Evolutionary conservation across 2,113 vertebrate species (phyloP), one percentile per base, ranked within the genome.

Genomic region (Phaethornis superciliosus): DNA sequence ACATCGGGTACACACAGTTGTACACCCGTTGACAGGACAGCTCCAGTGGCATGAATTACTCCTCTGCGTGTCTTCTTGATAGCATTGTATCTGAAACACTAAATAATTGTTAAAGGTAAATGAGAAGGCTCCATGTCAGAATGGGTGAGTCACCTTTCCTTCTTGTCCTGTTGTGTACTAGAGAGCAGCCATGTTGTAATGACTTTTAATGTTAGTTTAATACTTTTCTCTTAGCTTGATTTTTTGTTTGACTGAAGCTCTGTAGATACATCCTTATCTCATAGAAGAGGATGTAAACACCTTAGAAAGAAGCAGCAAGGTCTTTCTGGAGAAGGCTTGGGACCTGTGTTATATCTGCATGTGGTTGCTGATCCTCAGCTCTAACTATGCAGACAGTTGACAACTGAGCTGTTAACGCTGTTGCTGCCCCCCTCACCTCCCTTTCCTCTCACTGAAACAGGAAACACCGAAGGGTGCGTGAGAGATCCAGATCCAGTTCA

Each of bases 401-500:
- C 22, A 15, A 8, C 47, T 27, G 70, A 80, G 18, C 60, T 47
- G 23, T 3, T 88, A 52, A 74, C 67, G 12, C 44, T 40, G 22
- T 15, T n/a, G n/a, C 9, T 44, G 83, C 49, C 62, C 84, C 28
- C 8, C 14, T 95, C 60, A 67, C 56, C 60, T 56, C 60, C 1
- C 0, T 74, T 76, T 85, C 33, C 68, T 81, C 0, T 75, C 76
- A 1, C 58, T 35, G 92, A 8, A 94, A 59, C 92, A 99, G 99
- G 97, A 99, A 99, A 96, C 98, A 98, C 92, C 98, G 98, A 81
- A 98, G 98, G 96, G 98, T 98, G 20, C 98, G 98, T 32, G 98
- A 99, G 92, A 98, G 98, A 46, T 99, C 99, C 85, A 98, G 98
- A 54, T 99, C 99, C 5, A 99, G 99, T 4, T 99, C 99, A 0